Evolutionary conservation across 2,797 vertebrate genomes (phyloP), one percentile per base, ranked within the genome.

Genomic region (Acestrorhynchus altus): DNA sequence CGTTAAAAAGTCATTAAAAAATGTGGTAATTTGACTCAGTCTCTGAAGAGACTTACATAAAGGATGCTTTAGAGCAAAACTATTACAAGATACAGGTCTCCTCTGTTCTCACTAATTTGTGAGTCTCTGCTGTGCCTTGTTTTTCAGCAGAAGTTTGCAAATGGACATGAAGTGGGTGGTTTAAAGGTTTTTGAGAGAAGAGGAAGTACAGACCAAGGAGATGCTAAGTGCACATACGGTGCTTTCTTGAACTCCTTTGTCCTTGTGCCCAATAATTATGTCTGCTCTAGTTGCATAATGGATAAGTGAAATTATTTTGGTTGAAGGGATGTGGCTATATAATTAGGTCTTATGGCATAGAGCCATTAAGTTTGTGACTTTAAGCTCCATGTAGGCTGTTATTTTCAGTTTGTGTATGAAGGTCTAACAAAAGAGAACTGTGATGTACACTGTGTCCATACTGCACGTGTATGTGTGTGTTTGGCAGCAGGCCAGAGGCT

Each of bases 1-100:
- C 2, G 6, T 2, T 2, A 35, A 85, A 80, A 74, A 86, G 84
- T 84, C 80, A 81, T 84, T 79, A 78, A 76, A 74, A 81, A 60
- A 74, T 52, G 65, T 54, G 51, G 66, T 80, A 72, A 76, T 81
- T 81, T 84, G 74, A 76, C 76, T 68, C 51, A 63, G 67, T 56
- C 40, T 47, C 56, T 31, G 73, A 51, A 72, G 71, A 70, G 42
- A 39, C 67, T 44, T 76, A 42, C 72, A 52, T 69, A 67, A 79
- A 79, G 70, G 69, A 46, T 52, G 56, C 59, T 68, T 68, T 71
- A 73, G 18, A 15, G 67, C n/a, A 52, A 75, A 46, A 80, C 66
- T 47, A 49, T 71, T 72, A 39, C 28, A 52, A 60, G 64, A 76
- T 66, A 59, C 31, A 60, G 59, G 39, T 46, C 24, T 69, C 69